A percentile compares a stretch with the other conserved stretches of the same genome.
Evolutionary conservation across 2,113 vertebrate species (phyloP).

Genomic region (Campylomormyrus tamandua): DNA sequence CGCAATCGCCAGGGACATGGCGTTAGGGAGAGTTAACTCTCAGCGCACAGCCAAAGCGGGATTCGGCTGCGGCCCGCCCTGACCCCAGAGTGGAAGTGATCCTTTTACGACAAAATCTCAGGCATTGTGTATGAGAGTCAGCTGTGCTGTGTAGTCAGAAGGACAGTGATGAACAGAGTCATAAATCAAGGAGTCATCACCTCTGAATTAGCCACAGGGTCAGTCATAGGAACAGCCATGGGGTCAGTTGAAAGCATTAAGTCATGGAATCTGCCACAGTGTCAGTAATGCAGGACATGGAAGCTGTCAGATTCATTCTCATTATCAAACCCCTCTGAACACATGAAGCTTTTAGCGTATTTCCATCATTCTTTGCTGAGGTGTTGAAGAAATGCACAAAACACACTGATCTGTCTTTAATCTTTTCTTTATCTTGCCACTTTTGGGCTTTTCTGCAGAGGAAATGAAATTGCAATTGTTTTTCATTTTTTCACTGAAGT

Average conservation of each 20-base stretch:
- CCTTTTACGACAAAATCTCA: background rate
- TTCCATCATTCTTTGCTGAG: background rate
- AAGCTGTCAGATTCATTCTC: background rate
- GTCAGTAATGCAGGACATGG: background rate
- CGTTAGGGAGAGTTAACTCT: conserved; percentile 50
- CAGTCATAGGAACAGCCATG: background rate
- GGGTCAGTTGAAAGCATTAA: background rate
- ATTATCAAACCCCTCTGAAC: background rate
- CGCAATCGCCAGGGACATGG: conserved; percentile 59
- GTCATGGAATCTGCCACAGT: background rate
- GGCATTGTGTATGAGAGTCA: background rate
- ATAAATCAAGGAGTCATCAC: background rate
- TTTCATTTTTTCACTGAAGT: background rate
- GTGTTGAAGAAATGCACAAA: background rate
- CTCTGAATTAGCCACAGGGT: background rate
- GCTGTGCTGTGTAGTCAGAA: background rate
- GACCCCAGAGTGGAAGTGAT: background rate
- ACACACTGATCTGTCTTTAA: background rate
- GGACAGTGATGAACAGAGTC: background rate
- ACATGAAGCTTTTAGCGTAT: background rate
- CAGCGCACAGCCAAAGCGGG: background rate
- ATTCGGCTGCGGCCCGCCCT: background rate
- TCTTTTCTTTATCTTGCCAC: background rate
- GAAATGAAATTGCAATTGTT: background rate
- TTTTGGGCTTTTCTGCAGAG: background rate